A percentile compares a stretch with the other conserved stretches of the same genome.
Evolutionary conservation across 2,113 vertebrate genomes (phyloP).

Genomic region (Ondatra zibethicus): DNA sequence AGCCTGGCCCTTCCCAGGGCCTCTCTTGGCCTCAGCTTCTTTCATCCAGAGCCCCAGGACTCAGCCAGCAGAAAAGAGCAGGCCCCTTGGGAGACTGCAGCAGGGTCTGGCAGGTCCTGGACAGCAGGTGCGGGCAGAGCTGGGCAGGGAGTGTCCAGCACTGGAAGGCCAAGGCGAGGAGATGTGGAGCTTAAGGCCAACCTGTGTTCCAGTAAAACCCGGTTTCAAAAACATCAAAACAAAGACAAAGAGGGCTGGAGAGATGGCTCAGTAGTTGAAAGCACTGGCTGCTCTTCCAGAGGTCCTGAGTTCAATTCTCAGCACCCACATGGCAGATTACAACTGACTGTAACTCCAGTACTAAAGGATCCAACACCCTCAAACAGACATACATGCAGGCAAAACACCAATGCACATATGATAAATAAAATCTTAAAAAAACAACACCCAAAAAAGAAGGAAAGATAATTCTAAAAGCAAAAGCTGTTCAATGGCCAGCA

Average conservation of each 20-base stretch:
- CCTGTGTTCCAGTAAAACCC: background rate
- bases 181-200: background rate
- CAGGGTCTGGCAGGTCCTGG: background rate
- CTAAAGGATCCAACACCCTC: background rate
- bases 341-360: background rate
- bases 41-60: background rate
- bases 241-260: background rate
- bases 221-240: background rate
- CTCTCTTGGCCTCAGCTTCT: background rate
- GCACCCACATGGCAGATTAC: background rate
- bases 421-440: background rate
- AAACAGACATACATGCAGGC: background rate
- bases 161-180: background rate
- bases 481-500: background rate
- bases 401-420: background rate
- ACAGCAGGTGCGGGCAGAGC: background rate
- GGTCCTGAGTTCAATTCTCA: background rate
- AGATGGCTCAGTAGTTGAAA: background rate
- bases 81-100: background rate
- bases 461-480: background rate
- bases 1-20: slow-evolving; percentile 12
- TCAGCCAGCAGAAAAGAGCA: background rate
- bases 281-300: background rate
- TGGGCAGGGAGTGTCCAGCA: background rate
- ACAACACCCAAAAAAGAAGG: background rate